Evolutionary conservation across 2,797 vertebrate species (phyloP), one percentile per base, ranked within the genome.

Genomic region (Microctenopoma steveboyesi): DNA sequence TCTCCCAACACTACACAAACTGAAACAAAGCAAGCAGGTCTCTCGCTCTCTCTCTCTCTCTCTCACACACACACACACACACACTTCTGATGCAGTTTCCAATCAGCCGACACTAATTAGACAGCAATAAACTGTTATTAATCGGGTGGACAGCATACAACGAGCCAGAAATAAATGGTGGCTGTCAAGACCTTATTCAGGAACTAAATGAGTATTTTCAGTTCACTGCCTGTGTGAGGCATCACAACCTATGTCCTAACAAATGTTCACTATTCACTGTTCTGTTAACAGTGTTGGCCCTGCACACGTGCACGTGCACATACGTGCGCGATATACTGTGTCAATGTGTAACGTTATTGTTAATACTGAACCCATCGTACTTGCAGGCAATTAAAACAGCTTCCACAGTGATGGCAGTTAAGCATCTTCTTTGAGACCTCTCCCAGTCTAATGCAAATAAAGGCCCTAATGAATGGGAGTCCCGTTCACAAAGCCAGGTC

Each of bases 121-220:
- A 98, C 96, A 97, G 95, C 95, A 95, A 96, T 95, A 96, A 97
- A 97, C 95, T 96, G 95, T 96, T 97, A 96, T 98, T 97, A 98
- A 99, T 97, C 95, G 95, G 93, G 94, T 93, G 95, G 95, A 96
- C 96, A 95, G 96, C 95, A 95, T 88, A 94, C 95, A 98, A 97
- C 94, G 93, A 98, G 96, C 95, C 93, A 90, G 92, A 97, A 96
- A 97, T 98, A 98, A 98, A 98, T 98, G 96, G 95, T 94, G 85
- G 93, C 95, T 96, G 96, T 98, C 97, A 96, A 92, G 94, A 90
- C 94, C 91, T 95, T 96, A 96, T 97, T 97, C 96, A 96, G 95
- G 94, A 95, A 95, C 96, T 96, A 98, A 97, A 98, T 98, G 95
- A 98, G 95, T 96, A 97, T 97, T 97, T 95, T 96, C 96, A 98